Base-by-base conservation (phyloP, 2,113 vertebrate genomes). In the Struthidea cinerea region DNA sequence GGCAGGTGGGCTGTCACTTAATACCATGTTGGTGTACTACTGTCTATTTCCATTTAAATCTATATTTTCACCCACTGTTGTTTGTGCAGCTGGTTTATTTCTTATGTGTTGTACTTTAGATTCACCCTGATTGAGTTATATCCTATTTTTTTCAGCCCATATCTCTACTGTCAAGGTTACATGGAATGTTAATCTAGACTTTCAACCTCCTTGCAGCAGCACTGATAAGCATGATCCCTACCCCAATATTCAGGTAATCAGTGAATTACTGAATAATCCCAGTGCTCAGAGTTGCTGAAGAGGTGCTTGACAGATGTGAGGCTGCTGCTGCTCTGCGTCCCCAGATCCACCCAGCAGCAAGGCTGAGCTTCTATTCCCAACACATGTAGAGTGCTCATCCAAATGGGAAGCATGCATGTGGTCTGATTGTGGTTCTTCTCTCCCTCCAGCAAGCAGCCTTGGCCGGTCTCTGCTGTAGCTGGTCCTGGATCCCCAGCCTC, bases 131-230 rank as follows among this genome's bases (percentile, higher is more conserved):
- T 13, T 70, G 77, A 89, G 16, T 57, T 80, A 64, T 21, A 86
- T 11, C 3, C 9, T 50, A 3, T 11, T n/a, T 52, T 74, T 74
- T 56, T 8, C 1, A 0, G 9, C 77, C 50, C 28, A 5, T 84
- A 47, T 75, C 55, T 93, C 28, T 75, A 24, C 59, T 75, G 68
- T 84, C 69, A 70, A 19, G 16, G 15, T 63, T 42, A 67, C 16
- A 16, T 42, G 39, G 47, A 84, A 74, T 37, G 14, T 19, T 87
- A 92, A 84, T 77, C 32, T 47, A 87, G 60, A 33, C 19, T 84
- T 81, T 37, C 50, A 93, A 5, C 5, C 9, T 61, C 33, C 53
- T 84, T 75, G 64, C 46, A 84, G 47, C 27, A 94, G 28, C 27
- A 42, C 52, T 86, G 59, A 70, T 74, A 91, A 95, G 30, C 19